Percentiles rank a stretch among this genome's conserved stretches.
These are phyloP conservation scores for Didymodactylos carnosus DNA, from an alignment of 2,888 invertebrate species.

Conservation along the genomic window DNA sequence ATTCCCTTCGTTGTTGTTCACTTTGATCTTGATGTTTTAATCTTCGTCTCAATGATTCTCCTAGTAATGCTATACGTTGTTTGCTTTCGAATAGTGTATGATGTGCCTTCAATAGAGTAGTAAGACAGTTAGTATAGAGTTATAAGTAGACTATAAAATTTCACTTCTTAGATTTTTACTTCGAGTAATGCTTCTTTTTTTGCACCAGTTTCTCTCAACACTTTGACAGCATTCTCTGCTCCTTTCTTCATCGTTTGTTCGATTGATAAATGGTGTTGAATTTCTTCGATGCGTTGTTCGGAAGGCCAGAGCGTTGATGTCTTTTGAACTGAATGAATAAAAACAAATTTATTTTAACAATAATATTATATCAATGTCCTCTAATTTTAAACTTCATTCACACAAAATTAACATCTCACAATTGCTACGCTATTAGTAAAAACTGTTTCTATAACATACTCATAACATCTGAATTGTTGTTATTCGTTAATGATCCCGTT, in stretches of 20 bases:
- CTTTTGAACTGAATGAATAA: no score
- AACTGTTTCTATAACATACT: no score
- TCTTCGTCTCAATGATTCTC: slow-evolving; percentile 13
- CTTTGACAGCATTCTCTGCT: slow-evolving; percentile 85
- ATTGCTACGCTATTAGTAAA: no score
- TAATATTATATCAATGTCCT: no score
- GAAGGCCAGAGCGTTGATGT: slow-evolving; percentile 58
- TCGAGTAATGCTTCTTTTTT: slow-evolving; percentile 89
- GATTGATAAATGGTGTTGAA: slow-evolving; percentile 75
- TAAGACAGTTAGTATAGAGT: no score
- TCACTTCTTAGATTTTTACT: no score
- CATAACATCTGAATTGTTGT: no score
- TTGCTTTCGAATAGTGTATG: not conserved
- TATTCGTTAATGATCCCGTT: not conserved
- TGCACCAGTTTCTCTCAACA: slow-evolving; percentile 63
- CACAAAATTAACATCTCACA: no score
- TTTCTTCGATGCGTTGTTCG: slow-evolving; percentile 79
- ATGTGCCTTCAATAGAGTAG: no score
- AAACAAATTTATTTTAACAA: no score
- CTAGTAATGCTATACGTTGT: slow-evolving; percentile 5
- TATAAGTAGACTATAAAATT: no score
- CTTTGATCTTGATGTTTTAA: slow-evolving; percentile 6
- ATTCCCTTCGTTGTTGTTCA: not conserved
- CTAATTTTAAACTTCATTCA: no score
- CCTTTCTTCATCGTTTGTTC: slow-evolving; percentile 94